These are phyloP conservation scores for Hirtodrosophila alboralis DNA, from an alignment of 2,888 invertebrate species.

Conservation along the genomic window DNA sequence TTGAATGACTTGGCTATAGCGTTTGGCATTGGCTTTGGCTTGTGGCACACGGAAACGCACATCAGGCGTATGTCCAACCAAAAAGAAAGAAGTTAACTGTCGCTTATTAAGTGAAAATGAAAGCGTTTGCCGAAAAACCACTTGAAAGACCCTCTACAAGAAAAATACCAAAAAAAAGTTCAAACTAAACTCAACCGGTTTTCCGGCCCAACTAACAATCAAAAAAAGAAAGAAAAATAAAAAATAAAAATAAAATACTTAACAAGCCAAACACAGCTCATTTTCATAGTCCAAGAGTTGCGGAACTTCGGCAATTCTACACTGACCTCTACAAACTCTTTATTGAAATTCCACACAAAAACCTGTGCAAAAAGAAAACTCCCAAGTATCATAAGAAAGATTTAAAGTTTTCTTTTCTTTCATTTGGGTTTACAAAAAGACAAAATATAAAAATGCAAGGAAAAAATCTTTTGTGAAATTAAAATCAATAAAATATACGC, in stretches of 20 bases:
- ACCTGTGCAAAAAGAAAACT: conserved; percentile 1
- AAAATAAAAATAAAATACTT: no score
- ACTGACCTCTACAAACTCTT: conserved; percentile 9
- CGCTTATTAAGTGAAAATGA: conserved; percentile 78
- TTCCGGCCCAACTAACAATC: conserved; percentile 47
- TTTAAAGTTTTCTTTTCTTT: no score
- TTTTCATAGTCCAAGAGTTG: conserved; percentile 47
- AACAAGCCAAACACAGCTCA: conserved; percentile 39
- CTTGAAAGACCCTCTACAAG: conserved; percentile 42
- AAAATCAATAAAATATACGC: no score
- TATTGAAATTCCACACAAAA: conserved; percentile 2
- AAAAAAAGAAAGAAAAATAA: conserved; percentile 18
- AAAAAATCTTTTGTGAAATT: no score
- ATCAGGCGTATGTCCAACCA: conserved; percentile 60
- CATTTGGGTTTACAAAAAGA: no score
- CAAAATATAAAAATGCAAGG: no score
- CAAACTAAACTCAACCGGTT: conserved; percentile 62
- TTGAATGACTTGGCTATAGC: conserved; percentile 23
- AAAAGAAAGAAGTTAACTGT: conserved; percentile 75
- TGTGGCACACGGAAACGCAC: conserved; percentile 72
- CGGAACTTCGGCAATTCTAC: conserved; percentile 9
- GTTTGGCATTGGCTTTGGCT: conserved; percentile 13
- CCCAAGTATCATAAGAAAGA: no score
- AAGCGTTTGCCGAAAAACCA: conserved; percentile 74
- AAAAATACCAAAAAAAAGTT: background rate